Evolutionary conservation across 2,888 invertebrate genomes (phyloP).

Genomic region (Pyrgus malvae): DNA sequence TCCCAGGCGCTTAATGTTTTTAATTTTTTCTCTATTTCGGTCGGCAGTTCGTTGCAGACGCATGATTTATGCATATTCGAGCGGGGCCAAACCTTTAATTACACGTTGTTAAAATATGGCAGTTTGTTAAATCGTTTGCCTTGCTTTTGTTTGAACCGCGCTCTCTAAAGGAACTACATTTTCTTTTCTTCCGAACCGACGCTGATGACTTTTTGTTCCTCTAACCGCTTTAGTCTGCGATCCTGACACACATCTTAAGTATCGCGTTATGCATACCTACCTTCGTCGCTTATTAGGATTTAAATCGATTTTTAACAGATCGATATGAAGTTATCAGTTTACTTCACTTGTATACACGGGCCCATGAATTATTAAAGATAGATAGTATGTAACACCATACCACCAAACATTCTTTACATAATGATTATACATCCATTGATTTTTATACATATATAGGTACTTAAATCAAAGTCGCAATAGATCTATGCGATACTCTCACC

Average conservation of each 20-base stretch:
- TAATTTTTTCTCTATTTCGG: slow-evolving; percentile 82
- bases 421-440: no score
- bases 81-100: slow-evolving; percentile 80
- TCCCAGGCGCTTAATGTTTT: slow-evolving; percentile 73
- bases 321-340: no score
- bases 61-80: slow-evolving; percentile 81
- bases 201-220: slow-evolving; percentile 23
- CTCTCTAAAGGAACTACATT: slow-evolving; percentile 59
- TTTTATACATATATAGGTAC: no score
- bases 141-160: slow-evolving; percentile 77
- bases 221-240: slow-evolving; percentile 14
- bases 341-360: no score
- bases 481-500: no score
- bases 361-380: no score
- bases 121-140: slow-evolving; percentile 79
- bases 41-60: slow-evolving; percentile 77
- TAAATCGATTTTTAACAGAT: background rate
- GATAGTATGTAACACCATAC: no score
- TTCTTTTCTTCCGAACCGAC: slow-evolving; percentile 44
- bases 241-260: slow-evolving; percentile 22
- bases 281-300: background rate
- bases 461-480: no score
- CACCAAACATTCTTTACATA: no score
- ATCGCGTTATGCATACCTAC: background rate
- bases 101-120: slow-evolving; percentile 82